Conservation (phyloP, 2,797 vertebrate species). For the Chelonia mydas region DNA sequence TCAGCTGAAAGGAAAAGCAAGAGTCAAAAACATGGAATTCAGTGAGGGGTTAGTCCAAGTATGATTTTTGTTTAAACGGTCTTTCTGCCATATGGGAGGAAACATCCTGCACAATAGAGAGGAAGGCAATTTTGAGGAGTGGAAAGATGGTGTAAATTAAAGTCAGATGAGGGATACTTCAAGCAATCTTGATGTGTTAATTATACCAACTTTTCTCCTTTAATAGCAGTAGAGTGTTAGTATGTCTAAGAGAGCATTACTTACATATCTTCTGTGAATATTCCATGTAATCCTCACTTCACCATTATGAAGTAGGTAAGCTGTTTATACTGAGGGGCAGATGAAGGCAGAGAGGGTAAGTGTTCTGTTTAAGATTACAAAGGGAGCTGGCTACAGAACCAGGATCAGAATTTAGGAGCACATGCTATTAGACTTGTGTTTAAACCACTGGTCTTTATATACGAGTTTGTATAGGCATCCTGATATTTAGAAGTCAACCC, state of each 20-base stretch:
- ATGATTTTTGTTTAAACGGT: not conserved
- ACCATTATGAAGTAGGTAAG: not conserved
- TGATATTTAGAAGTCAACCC: not conserved
- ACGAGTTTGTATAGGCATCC: not conserved
- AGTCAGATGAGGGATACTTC: not conserved
- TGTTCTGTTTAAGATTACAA: not conserved
- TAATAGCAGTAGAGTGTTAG: not conserved
- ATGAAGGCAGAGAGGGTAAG: not conserved
- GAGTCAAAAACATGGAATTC: not conserved
- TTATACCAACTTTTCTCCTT: not conserved
- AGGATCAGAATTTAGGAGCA: not conserved
- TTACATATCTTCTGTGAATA: not conserved
- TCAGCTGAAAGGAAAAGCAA: not conserved
- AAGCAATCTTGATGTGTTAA: not conserved
- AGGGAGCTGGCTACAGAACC: not conserved
- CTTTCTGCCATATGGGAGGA: not conserved
- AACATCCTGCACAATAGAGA: not conserved
- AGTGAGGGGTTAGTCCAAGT: not conserved
- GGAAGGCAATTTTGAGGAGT: too few species aligned
- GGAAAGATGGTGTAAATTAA: not conserved
- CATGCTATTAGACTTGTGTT: not conserved
- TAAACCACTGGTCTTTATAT: not conserved
- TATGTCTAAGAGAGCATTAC: not conserved
- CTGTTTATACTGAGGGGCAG: not conserved
- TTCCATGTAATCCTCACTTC: not conserved